Conservation (phyloP, 1,140 invertebrate genomes). For the Musca vetustissima region DNA sequence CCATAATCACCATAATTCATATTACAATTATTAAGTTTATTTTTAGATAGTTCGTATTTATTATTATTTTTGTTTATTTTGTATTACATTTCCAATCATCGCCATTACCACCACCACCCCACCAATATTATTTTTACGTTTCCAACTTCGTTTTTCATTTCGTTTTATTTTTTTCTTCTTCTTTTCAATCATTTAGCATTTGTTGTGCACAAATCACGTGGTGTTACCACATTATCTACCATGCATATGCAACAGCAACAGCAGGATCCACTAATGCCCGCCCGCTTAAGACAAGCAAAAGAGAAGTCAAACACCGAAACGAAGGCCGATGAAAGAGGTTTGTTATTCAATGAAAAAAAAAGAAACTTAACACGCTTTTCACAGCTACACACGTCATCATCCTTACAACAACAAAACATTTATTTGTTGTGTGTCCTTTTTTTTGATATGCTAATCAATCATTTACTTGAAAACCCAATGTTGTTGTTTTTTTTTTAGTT, state of each 20-base stretch:
- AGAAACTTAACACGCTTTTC: background rate
- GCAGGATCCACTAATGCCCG: conserved; percentile 60
- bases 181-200: conserved; percentile 60
- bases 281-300: conserved; percentile 62
- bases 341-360: conserved; percentile 30
- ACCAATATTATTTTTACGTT: background rate
- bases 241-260: conserved; percentile 57
- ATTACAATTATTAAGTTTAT: background rate
- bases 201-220: conserved; percentile 76
- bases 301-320: conserved; percentile 65
- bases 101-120: too few species aligned
- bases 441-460: background rate
- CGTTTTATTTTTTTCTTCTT: conserved; percentile 28
- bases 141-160: too few species aligned
- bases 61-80: too few species aligned
- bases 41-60: conserved; percentile 1
- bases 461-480: background rate
- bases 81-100: too few species aligned
- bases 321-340: conserved; percentile 66
- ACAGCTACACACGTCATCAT: background rate
- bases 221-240: conserved; percentile 76
- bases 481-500: conserved; percentile 10
- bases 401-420: background rate
- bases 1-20: conserved; percentile 1
- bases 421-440: conserved; percentile 11